Conservation (phyloP, 2,113 vertebrate species). For the Pyxicephalus adspersus region DNA sequence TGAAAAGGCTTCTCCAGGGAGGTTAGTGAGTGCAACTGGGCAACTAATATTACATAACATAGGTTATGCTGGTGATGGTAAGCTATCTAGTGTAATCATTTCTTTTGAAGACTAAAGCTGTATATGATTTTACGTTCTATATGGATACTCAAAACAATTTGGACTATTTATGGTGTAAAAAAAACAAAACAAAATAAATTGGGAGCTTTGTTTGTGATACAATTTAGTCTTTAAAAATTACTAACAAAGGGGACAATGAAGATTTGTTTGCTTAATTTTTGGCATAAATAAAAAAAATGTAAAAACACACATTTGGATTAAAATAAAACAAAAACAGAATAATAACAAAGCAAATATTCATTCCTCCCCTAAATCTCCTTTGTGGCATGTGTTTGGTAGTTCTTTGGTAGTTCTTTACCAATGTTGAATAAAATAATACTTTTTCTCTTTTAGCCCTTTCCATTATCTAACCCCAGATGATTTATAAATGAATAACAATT, state of each 20-base stretch:
- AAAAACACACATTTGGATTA: too few species aligned
- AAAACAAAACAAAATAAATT: not conserved
- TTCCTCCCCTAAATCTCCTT: constrained; percentile 66
- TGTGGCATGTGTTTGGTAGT: constrained; percentile 70
- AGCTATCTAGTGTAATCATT: constrained; percentile 53
- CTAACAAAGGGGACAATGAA: constrained; percentile 72
- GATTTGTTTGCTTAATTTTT: constrained; percentile 65
- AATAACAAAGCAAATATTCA: constrained; percentile 73
- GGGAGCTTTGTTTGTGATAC: not conserved
- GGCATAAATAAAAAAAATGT: not conserved
- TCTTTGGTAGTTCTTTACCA: constrained; percentile 59
- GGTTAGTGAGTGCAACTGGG: constrained; percentile 75
- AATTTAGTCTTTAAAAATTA: constrained; percentile 79
- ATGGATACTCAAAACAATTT: too few species aligned
- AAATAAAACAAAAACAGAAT: not conserved
- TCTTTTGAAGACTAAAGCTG: constrained; percentile 72
- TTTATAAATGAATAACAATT: not conserved
- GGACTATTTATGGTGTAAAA: not conserved
- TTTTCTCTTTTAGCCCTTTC: not conserved
- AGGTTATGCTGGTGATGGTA: constrained; percentile 60
- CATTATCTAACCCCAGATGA: not conserved
- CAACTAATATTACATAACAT: constrained; percentile 72
- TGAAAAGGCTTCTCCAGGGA: constrained; percentile 84
- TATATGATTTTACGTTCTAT: not conserved
- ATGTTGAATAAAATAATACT: constrained; percentile 59